Percentiles rank a stretch among this genome's conserved stretches.
Conservation (phyloP, 1,140 invertebrate genomes). For the Thaumatotibia leucotreta region DNA sequence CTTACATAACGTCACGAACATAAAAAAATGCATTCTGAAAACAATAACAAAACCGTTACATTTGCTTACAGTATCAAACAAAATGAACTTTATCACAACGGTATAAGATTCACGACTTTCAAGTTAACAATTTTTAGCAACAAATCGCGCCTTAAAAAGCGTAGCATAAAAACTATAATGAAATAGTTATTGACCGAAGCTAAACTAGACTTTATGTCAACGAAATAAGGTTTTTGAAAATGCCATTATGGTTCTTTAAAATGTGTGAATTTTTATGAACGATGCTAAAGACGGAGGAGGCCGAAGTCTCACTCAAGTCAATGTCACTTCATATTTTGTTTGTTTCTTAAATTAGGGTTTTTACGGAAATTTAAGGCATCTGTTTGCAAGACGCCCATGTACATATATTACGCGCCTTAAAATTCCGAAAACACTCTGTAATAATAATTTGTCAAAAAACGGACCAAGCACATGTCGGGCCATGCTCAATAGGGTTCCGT, state of each 20-base stretch:
- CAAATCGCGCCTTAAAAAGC: neutral
- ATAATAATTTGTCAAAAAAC: no score
- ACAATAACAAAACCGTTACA: neutral
- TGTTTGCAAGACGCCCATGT: no score
- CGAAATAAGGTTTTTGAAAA: neutral
- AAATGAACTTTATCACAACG: neutral
- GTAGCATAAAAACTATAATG: neutral
- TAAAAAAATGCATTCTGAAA: neutral
- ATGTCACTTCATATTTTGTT: neutral
- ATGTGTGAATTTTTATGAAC: neutral
- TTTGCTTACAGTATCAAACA: neutral
- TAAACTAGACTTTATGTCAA: neutral
- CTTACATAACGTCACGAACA: neutral
- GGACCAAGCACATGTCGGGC: no score
- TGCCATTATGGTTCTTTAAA: neutral
- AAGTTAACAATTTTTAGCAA: neutral
- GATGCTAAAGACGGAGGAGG: neutral
- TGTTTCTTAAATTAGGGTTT: no score
- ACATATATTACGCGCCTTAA: no score
- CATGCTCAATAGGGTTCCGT: no score
- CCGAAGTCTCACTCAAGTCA: no score
- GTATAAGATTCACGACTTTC: neutral
- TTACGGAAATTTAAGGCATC: no score
- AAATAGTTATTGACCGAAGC: neutral
- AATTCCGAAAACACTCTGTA: no score